phyloP scores from a whole-genome alignment of 2,113 vertebrate species.

The Strix uralensis region DNA sequence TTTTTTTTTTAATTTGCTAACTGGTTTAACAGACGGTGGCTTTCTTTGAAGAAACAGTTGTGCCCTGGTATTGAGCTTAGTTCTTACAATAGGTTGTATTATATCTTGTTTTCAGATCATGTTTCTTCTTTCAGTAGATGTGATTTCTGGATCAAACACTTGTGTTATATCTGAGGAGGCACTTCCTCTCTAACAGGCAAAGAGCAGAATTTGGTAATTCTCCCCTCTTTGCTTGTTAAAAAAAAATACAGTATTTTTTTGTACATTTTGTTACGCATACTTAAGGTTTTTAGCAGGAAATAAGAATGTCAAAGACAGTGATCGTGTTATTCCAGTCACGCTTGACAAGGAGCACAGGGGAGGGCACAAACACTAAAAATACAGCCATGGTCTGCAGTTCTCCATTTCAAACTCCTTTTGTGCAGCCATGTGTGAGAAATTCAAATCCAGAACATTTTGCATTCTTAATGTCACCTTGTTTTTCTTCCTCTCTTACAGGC shows the following conservation, averaged over 20 bases:
- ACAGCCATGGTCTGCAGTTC: background rate
- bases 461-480: background rate
- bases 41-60: slow-evolving; percentile 26
- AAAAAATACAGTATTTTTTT: background rate
- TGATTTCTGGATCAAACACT: background rate
- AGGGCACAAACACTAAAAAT: background rate
- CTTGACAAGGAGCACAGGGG: background rate
- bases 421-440: background rate
- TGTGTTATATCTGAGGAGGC: background rate
- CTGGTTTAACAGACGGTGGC: background rate
- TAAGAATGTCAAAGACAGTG: background rate
- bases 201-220: background rate
- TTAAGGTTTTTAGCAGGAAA: background rate
- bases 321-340: background rate
- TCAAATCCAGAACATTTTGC: background rate
- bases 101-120: background rate
- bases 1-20: background rate
- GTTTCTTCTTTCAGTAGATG: slow-evolving; percentile 1
- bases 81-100: background rate
- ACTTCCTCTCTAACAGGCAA: background rate
- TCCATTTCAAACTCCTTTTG: background rate
- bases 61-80: background rate
- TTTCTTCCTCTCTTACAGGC: background rate
- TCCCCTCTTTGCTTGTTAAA: background rate
- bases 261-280: background rate